Base-by-base conservation (phyloP, 2,888 invertebrate genomes). In the Ectemnius lituratus region DNA sequence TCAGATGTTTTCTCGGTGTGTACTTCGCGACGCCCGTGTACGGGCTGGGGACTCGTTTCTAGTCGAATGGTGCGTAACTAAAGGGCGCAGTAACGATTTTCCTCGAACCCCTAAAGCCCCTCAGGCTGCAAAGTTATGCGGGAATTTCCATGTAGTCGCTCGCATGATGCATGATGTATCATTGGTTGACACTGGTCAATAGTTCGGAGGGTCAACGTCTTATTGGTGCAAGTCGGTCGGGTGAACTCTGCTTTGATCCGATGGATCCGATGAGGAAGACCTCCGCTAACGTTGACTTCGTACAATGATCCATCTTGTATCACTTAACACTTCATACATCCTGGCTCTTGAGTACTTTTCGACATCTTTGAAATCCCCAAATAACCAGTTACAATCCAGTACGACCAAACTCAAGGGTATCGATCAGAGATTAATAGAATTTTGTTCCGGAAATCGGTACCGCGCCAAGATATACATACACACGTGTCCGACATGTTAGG, bases 391-490 rank as follows among this genome's bases (percentile, higher is more conserved):
- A 37, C 20, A 20, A 20, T 3, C 28, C 28, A 37, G 1, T 37
- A 37, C 28, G 2, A 37, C 5, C 46, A 64, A 67, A 76, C 0
- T 64, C 60, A 70, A 60, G 52, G 56, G 57, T 67, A 76, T 76
- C 61, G 66, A 75, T 76, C 61, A 52, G 5, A n/a, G 60, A 73
- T 65, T 63, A 56, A 57, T 23, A 11, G 49, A 65, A 81, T 70
- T 69, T 58, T 73, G 67, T 59, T 63, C 6, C 67, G 61, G 70
- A 71, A 73, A 80, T 78, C 78, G 75, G 73, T 73, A 81, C 67
- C 73, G 67, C 56, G 75, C 37, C 37, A 8, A 58, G 20, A 70
- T 64, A 70, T 27, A 58, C 63, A 23, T 27, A 58, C 70, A 70
- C 62, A 65, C 73, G 58, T 61, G 72, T 52, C n/a, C 58, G 61